Evolutionary conservation across 2,797 vertebrate species (phyloP).

Genomic region (Enteromius fasciolatus): DNA sequence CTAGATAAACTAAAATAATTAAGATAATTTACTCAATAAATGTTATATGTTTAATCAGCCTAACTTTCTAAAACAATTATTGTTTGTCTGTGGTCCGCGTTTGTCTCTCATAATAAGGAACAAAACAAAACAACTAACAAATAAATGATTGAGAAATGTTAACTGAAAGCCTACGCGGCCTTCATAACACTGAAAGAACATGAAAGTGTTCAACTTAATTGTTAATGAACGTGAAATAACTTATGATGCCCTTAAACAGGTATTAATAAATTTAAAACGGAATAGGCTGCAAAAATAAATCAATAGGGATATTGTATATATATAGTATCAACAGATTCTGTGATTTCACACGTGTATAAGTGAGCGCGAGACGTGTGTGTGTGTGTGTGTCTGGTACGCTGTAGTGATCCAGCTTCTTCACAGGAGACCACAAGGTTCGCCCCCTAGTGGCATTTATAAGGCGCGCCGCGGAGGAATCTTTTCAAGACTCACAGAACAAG

Average conservation of each 20-base stretch:
- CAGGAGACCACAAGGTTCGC: constrained; percentile 60
- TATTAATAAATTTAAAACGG: neutral
- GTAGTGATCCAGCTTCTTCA: neutral
- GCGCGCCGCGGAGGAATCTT: constrained; percentile 21
- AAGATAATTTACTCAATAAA: neutral
- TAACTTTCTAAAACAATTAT: neutral
- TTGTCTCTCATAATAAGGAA: neutral
- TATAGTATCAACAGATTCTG: neutral
- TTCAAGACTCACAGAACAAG: neutral
- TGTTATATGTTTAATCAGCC: neutral
- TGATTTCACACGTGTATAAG: neutral
- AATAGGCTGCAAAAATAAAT: neutral
- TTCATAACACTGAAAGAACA: neutral
- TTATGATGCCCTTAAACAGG: neutral
- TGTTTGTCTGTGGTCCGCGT: neutral
- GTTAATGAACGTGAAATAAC: neutral
- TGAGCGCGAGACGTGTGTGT: neutral
- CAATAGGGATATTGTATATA: neutral
- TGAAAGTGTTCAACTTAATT: neutral
- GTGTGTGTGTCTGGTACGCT: neutral
- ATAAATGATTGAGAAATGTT: neutral
- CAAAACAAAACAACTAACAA: neutral
- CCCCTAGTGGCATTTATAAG: constrained; percentile 70
- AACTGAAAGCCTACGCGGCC: neutral
- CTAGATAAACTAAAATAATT: neutral